Conservation (phyloP, 2,888 invertebrate species). For the Himalopsyche kuldschensis region DNA sequence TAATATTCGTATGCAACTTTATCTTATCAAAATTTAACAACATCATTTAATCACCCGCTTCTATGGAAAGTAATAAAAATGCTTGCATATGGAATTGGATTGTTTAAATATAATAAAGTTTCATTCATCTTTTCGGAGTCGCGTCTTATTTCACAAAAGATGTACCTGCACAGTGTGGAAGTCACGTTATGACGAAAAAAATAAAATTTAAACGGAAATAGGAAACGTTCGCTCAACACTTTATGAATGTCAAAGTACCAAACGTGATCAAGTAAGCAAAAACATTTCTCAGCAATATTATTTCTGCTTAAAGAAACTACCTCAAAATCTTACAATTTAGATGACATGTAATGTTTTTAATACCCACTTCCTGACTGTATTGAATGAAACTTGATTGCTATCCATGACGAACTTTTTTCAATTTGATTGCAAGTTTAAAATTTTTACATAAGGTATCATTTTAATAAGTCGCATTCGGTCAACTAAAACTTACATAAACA, state of each 20-base stretch:
- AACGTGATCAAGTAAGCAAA: conserved; percentile 6
- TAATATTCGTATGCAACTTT: no score
- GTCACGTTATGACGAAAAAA: conserved; percentile 23
- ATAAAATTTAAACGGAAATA: conserved; percentile 26
- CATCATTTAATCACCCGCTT: no score
- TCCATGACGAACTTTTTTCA: not conserved
- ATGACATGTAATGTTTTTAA: not conserved
- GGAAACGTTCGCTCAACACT: conserved; percentile 30
- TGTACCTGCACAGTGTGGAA: conserved; percentile 13
- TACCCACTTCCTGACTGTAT: not conserved
- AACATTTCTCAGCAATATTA: not conserved
- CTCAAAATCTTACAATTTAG: not conserved
- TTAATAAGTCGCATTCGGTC: no score
- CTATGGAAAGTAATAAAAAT: no score
- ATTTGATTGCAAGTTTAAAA: not conserved
- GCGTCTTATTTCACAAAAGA: not conserved
- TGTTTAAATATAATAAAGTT: not conserved
- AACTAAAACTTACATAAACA: no score
- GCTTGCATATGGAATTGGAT: no score
- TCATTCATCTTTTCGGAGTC: not conserved
- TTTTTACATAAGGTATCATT: no score
- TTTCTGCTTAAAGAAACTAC: not conserved
- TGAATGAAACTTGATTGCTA: not conserved
- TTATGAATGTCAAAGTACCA: conserved; percentile 24
- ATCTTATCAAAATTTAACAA: no score